Conservation (phyloP, 1,140 invertebrate genomes). For the Sitodiplosis mosellana region DNA sequence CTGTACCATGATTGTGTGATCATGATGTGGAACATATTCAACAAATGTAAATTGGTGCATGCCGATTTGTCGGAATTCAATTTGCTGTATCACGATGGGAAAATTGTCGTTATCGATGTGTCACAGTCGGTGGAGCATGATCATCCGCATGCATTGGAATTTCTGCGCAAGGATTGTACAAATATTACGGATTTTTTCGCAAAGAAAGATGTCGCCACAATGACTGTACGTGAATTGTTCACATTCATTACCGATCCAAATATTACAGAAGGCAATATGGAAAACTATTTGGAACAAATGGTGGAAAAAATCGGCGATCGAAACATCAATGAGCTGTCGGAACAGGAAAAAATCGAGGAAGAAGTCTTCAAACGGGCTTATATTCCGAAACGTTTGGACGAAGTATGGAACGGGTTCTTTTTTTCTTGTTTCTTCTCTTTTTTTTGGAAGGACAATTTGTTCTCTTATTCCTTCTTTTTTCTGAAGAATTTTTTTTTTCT, state of each 20-base stretch:
- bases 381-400: conserved; percentile 85
- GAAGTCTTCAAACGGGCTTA: conserved; percentile 88
- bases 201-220: conserved; percentile 70
- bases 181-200: conserved; percentile 89
- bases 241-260: conserved; percentile 87
- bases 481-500: conserved; percentile 4
- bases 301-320: conserved; percentile 42
- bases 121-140: conserved; percentile 97
- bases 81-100: conserved; percentile 66
- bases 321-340: conserved; percentile 37
- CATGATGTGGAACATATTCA: conserved; percentile 84
- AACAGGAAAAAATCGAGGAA: conserved; percentile 57
- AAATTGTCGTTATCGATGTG: conserved; percentile 87
- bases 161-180: conserved; percentile 84
- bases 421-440: conserved; percentile 1
- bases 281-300: conserved; percentile 53
- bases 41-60: conserved; percentile 85
- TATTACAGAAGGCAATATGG: conserved; percentile 66
- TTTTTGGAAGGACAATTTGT: background rate
- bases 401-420: conserved; percentile 43
- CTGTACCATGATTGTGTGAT: conserved; percentile 80
- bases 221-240: conserved; percentile 84
- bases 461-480: background rate
- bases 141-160: conserved; percentile 87
- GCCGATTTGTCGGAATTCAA: conserved; percentile 97